These are phyloP conservation scores for Clivina fossor DNA, from an alignment of 2,888 invertebrate species.

Conservation along the genomic window DNA sequence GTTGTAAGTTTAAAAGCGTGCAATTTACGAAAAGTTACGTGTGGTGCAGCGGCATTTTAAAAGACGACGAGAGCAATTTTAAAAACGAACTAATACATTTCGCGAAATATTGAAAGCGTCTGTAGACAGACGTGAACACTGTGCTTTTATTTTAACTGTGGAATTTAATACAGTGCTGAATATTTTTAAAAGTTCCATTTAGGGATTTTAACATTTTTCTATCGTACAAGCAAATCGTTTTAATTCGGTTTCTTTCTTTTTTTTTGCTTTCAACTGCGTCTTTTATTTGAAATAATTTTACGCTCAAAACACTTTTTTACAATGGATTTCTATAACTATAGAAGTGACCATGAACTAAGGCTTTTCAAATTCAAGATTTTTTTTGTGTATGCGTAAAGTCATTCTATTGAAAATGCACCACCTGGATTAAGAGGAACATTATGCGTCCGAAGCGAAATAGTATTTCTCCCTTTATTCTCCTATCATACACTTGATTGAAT, in stretches of 20 bases:
- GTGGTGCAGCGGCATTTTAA: conserved; percentile 21
- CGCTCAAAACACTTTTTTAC: conserved; percentile 26
- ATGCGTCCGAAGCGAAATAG: conserved; percentile 7
- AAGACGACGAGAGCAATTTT: conserved; percentile 27
- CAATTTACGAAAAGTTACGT: conserved; percentile 33
- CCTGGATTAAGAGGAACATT: conserved; percentile 24
- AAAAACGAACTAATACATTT: conserved; percentile 27
- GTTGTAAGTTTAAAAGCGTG: conserved; percentile 32
- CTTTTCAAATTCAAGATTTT: conserved; percentile 21
- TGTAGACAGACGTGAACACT: conserved; percentile 13
- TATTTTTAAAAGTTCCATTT: conserved; percentile 17
- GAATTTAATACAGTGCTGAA: conserved; percentile 20
- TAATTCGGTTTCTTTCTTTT: conserved; percentile 18
- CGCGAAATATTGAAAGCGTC: conserved; percentile 13
- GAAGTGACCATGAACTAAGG: conserved; percentile 6
- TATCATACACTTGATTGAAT: conserved; percentile 6
- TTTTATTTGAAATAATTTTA: conserved; percentile 27
- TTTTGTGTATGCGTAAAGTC: conserved; percentile 22
- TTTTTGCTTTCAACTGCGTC: conserved; percentile 1
- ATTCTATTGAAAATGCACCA: conserved; percentile 27
- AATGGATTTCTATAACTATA: conserved; percentile 22
- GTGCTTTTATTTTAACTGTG: conserved; percentile 22
- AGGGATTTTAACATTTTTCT: conserved; percentile 17
- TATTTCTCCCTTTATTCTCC: neutral
- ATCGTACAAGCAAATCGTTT: conserved; percentile 14